Percentiles rank a stretch among this genome's conserved stretches.
These are phyloP conservation scores for Netelia inedita DNA, from an alignment of 2,888 invertebrate genomes.

Conservation along the genomic window DNA sequence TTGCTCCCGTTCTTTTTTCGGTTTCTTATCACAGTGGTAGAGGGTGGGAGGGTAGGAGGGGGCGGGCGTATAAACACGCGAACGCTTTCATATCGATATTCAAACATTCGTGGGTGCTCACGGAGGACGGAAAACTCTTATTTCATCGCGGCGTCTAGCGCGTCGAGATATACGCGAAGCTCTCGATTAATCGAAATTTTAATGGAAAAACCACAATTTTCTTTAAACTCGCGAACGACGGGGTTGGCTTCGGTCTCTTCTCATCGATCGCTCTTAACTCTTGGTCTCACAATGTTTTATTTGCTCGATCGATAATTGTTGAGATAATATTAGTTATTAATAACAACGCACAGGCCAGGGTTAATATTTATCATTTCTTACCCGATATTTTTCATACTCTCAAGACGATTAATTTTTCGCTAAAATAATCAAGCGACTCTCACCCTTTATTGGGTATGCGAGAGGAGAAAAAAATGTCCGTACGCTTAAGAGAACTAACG, in stretches of 20 bases:
- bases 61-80: background rate
- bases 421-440: background rate
- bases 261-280: background rate
- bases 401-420: background rate
- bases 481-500: background rate
- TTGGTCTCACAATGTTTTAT: background rate
- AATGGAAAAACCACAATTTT: constrained; percentile 78
- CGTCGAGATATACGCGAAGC: background rate
- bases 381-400: background rate
- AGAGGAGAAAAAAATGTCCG: background rate
- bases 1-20: background rate
- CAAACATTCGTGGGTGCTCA: constrained; percentile 33
- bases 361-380: constrained; percentile 41
- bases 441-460: background rate
- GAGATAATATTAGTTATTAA: too few species aligned
- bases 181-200: constrained; percentile 76
- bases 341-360: background rate
- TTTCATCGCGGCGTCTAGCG: background rate
- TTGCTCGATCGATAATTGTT: too few species aligned
- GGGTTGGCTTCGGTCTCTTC: background rate
- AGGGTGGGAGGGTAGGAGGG: background rate
- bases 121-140: constrained; percentile 9
- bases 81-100: constrained; percentile 56
- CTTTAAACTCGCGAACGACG: background rate
- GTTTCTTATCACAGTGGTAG: background rate